Evolutionary conservation across 2,888 invertebrate genomes (phyloP), one percentile per base, ranked within the genome.

Genomic region (Epicampocera succincta): DNA sequence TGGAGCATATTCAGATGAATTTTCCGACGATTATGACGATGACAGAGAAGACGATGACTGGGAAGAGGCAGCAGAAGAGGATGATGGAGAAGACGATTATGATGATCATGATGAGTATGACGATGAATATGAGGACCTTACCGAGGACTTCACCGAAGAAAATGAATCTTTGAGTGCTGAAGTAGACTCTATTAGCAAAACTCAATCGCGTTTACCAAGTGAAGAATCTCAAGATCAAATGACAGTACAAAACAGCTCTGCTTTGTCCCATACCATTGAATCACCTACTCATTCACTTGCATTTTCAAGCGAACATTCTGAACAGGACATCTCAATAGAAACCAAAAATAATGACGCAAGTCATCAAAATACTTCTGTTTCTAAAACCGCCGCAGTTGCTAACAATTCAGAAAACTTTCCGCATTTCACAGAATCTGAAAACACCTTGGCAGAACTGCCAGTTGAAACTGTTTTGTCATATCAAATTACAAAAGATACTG

Each of bases 1-100:
- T 66, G 92, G 92, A 85, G 92, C 92, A 8, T 91, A 91, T 85
- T 90, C 91, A 38, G 92, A 93, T 82, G 93, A 93, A 84, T 93
- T 93, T 29, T 88, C 88, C 25, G 87, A 89, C 17, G 89, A 89
- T 33, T 89, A 90, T 15, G 87, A 86, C n/a, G 87, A 87, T 77
- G 87, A 85, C 11, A 87, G 88, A 6, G 87, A 86, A 15, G 33
- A 33, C 1, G 87, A 86, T 15, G 87, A 87, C 75, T 87, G 85
- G 12, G 87, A 86, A 15, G 88, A 86, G 19, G 87, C 87, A 5
- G 87, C 88, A 15, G 89, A 88, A n/a, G 88, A 87, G 17, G 87
- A 86, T n/a, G 85, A 86, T 44, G 86, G 84, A n/a, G 86, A 85
- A 3, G 87, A 86, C 3, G 87, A 86, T 15, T 85, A 83, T 1